Conservation (phyloP, 2,797 vertebrate species). For the Ctenochaetus hawaiiensis region DNA sequence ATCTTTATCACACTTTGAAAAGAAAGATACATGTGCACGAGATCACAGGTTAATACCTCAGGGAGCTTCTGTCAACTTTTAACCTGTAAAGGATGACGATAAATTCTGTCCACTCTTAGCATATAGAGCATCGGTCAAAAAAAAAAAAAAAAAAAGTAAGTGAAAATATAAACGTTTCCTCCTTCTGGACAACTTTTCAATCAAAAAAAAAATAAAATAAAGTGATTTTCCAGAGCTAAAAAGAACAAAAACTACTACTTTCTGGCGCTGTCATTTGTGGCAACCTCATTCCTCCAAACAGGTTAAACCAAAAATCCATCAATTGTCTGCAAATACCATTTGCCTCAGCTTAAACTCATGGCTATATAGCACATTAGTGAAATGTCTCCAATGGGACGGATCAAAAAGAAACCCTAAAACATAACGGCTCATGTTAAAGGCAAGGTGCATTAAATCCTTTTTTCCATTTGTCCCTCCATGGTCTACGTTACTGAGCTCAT, state of each 20-base stretch:
- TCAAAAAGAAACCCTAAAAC: slow-evolving; percentile 63
- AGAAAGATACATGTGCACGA: slow-evolving; percentile 8
- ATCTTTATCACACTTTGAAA: slow-evolving; percentile 58
- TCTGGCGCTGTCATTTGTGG: slow-evolving; percentile 49
- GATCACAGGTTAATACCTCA: neutral
- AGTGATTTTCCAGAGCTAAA: slow-evolving; percentile 45
- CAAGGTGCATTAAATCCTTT: slow-evolving; percentile 61
- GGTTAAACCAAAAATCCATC: slow-evolving; percentile 49
- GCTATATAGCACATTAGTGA: slow-evolving; percentile 53
- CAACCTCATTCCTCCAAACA: slow-evolving; percentile 45
- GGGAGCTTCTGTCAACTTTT: slow-evolving; percentile 32
- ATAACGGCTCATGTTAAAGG: slow-evolving; percentile 48
- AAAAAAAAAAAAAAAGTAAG: neutral
- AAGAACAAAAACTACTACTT: neutral
- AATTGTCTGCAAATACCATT: slow-evolving; percentile 69
- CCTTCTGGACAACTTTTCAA: slow-evolving; percentile 23
- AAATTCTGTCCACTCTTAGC: slow-evolving; percentile 11
- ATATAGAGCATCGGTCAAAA: neutral
- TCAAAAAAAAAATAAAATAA: slow-evolving; percentile 20
- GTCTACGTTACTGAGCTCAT: slow-evolving; percentile 30
- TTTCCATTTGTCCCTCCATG: slow-evolving; percentile 18
- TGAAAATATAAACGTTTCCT: slow-evolving; percentile 7
- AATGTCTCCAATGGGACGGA: slow-evolving; percentile 56
- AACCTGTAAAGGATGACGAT: slow-evolving; percentile 13
- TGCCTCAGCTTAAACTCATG: slow-evolving; percentile 31